Base-by-base conservation (phyloP, 2,113 vertebrate genomes). In the Lamprotornis superbus region DNA sequence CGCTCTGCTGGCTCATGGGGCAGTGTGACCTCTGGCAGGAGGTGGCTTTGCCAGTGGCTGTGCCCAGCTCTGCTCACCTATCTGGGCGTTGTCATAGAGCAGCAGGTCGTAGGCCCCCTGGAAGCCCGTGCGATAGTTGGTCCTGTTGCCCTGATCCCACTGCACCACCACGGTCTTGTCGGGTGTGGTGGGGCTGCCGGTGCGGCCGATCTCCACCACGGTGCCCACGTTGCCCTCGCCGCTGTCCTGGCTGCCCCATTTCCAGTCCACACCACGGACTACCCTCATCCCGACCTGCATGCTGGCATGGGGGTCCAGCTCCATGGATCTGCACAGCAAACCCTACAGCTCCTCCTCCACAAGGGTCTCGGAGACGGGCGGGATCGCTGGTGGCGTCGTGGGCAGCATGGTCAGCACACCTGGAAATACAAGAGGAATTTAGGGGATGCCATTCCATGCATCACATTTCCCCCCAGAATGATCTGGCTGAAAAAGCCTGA, bases 281-380 rank as follows among this genome's bases (percentile, higher is more conserved):
- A 99, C 99, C 2, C 99, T 98, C 99, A 99, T 99, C 87, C 99
- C 99, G 92, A 99, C 98, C 98, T 99, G 99, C 99, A 99, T 99
- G 86, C 98, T 98, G 33, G 98, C 98, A 78, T 97, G 97, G 70
- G 97, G 97, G 27, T 98, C 98, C 5, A 37, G 78, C 35, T 98
- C 98, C 98, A 98, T 98, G 7, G 76, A 33, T 7, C 27, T 27
- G 63, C 27, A 15, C 27, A 4, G 67, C 40, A 30, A 50, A 12
- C 65, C 82, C 90, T 95, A 95, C 2, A 61, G 5, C 8, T 69
- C 44, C 56, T 86, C 52, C 75, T 31, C 0, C n/a, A 4, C 0
- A 2, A 15, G 52, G 17, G 11, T 30, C 55, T 73, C 20, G 57
- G 25, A 76, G 68, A 56, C 6, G 18, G 79, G 83, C 11, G 30